Evolutionary conservation across 2,797 vertebrate species (phyloP).

Genomic region (Chaunax sp.): DNA sequence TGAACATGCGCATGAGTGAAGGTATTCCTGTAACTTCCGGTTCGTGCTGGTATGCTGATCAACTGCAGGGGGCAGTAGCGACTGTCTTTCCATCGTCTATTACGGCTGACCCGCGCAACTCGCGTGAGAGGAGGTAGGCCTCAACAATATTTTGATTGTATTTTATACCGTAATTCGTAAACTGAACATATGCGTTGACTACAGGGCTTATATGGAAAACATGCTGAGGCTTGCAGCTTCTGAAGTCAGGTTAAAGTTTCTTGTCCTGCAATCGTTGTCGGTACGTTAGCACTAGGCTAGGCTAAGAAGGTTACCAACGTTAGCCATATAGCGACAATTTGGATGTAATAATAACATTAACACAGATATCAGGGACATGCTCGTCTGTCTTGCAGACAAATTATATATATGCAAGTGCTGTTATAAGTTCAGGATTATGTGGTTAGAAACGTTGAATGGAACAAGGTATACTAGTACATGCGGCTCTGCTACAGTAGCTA

Average conservation of each 20-base stretch:
- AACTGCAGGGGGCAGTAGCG: constrained; percentile 51
- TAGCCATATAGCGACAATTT: constrained; percentile 30
- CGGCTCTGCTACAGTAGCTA: constrained; percentile 19
- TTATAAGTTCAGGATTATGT: accelerated
- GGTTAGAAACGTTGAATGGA: accelerated
- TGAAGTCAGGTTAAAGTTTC: constrained; percentile 6
- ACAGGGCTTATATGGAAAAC: accelerated
- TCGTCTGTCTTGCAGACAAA: accelerated
- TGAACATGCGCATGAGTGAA: too few relatives aligned
- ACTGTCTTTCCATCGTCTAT: constrained; percentile 20
- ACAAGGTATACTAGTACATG: accelerated
- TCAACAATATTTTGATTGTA: constrained; percentile 30
- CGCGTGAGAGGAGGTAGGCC: constrained; percentile 76
- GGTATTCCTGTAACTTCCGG: constrained; percentile 35
- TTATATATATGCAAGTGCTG: accelerated
- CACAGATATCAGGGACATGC: accelerated
- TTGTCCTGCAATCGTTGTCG: constrained; percentile 11
- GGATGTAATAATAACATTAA: neutral
- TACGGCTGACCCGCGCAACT: constrained; percentile 71
- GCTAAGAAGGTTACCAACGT: constrained; percentile 36
- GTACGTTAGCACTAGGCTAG: constrained; percentile 17
- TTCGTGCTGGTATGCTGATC: neutral
- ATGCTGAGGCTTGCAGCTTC: accelerated
- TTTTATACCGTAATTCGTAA: neutral
- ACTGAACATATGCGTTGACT: accelerated